Evolutionary conservation across 2,888 invertebrate genomes (phyloP), one percentile per base, ranked within the genome.

Genomic region (Agriopis aurantiaria): DNA sequence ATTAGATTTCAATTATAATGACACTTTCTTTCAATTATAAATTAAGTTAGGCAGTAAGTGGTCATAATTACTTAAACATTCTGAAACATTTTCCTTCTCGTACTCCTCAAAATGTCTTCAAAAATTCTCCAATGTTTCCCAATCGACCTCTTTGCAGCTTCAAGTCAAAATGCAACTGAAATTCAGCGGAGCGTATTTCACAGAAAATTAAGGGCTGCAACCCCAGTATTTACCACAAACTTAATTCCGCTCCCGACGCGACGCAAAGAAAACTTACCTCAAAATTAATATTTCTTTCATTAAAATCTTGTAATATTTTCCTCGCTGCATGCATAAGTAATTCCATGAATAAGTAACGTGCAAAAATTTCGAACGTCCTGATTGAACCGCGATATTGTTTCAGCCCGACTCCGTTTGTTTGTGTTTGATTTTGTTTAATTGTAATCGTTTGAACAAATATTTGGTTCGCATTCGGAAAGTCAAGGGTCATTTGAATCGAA

Each of bases 231-330:
- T 74, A 64, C 72, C 76, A 72, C 83, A 80, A 91, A 91, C 90
- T 92, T 91, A 89, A 92, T 91, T 90, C 85, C 85, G 85, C 87
- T 85, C 81, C 79, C 87, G 85, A 81, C 82, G 33, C 33, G 81
- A 84, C 86, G 88, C 92, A 88, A 91, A 91, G 93, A 91, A 92
- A 93, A 93, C 94, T 94, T 92, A 89, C 92, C 90, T 88, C 85
- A 88, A 93, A 94, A 93, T 94, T 94, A 94, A 94, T 94, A 94
- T 94, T 94, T 95, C 95, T 94, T 95, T 94, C 95, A 95, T 95
- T 95, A 95, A 94, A 94, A 94, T 90, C 92, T 93, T 94, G 94
- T 94, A 95, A 95, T 95, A 93, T 94, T 94, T 94, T 91, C 91
- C 86, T 90, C 91, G 94, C 94, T 95, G 95, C 93, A 94, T 95